Conservation (phyloP, 2,888 invertebrate genomes). For the Drosophila cracens region DNA sequence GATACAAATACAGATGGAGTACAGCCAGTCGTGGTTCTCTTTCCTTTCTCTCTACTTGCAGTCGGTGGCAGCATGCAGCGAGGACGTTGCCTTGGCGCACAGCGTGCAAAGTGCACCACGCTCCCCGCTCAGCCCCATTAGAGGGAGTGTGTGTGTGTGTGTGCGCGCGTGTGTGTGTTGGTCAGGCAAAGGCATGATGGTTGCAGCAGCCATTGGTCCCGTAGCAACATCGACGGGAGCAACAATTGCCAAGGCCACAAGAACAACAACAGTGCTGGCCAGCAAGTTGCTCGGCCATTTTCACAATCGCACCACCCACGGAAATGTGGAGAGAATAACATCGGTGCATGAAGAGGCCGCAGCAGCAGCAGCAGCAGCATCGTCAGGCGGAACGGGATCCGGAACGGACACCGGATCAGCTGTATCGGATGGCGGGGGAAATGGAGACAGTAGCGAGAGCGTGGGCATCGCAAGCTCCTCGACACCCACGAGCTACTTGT, state of each 20-base stretch:
- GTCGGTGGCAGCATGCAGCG: slow-evolving; percentile 55
- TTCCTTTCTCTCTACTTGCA: slow-evolving; percentile 22
- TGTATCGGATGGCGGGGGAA: neutral
- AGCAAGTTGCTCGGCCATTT: slow-evolving; percentile 53
- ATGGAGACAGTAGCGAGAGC: slow-evolving; percentile 12
- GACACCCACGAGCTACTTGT: slow-evolving; percentile 47
- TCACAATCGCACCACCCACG: slow-evolving; percentile 37
- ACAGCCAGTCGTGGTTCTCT: neutral
- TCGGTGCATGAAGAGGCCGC: neutral
- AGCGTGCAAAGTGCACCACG: slow-evolving; percentile 44
- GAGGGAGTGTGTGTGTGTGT: slow-evolving; percentile 30
- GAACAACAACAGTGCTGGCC: slow-evolving; percentile 36
- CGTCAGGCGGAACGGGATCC: neutral
- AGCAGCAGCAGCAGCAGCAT: neutral
- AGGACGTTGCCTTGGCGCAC: slow-evolving; percentile 35
- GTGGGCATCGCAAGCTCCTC: slow-evolving; percentile 36
- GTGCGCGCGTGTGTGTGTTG: slow-evolving; percentile 4
- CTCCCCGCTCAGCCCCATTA: slow-evolving; percentile 49
- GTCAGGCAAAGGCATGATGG: slow-evolving; percentile 39
- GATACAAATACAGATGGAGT: neutral
- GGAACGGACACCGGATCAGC: neutral
- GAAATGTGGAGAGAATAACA: slow-evolving; percentile 4
- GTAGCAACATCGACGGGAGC: slow-evolving; percentile 29
- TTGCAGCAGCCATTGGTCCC: slow-evolving; percentile 44
- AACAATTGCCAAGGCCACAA: slow-evolving; percentile 34